Percentiles rank a stretch among this genome's conserved stretches.
Conservation (phyloP, 2,888 invertebrate genomes). For the Machimus atricapillus region DNA sequence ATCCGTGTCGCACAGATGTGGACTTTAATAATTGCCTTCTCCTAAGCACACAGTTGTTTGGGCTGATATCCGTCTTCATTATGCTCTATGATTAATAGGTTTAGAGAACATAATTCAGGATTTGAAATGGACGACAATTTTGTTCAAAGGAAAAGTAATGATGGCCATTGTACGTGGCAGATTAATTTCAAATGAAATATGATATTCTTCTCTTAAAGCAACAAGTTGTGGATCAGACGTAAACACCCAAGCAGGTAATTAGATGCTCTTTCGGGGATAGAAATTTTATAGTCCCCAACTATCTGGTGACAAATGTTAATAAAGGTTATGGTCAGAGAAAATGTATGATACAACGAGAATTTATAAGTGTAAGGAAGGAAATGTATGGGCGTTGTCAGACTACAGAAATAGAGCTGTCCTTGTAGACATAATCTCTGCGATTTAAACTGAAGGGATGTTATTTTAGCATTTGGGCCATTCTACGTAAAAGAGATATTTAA, state of each 20-base stretch:
- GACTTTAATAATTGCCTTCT: background rate
- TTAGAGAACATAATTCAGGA: background rate
- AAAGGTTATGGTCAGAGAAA: background rate
- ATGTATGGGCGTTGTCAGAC: too few species aligned
- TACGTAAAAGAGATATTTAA: too few species aligned
- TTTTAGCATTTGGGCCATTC: background rate
- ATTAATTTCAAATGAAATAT: constrained; percentile 15
- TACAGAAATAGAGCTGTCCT: too few species aligned
- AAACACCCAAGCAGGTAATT: background rate
- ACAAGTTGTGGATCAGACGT: background rate
- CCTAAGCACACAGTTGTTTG: background rate
- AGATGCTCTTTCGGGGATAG: background rate
- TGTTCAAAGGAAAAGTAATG: background rate
- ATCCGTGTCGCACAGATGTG: background rate
- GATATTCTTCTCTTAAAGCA: background rate
- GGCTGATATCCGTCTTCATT: background rate
- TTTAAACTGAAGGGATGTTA: background rate
- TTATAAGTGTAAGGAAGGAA: too few species aligned
- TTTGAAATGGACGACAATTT: constrained; percentile 2
- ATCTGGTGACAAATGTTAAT: background rate
- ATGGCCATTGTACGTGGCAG: background rate
- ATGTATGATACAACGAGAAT: background rate
- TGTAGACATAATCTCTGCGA: too few species aligned
- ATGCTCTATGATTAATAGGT: background rate
- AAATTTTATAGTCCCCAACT: background rate